These are phyloP conservation scores for Parthenolecanium corni DNA, from an alignment of 2,888 invertebrate genomes.

Conservation along the genomic window DNA sequence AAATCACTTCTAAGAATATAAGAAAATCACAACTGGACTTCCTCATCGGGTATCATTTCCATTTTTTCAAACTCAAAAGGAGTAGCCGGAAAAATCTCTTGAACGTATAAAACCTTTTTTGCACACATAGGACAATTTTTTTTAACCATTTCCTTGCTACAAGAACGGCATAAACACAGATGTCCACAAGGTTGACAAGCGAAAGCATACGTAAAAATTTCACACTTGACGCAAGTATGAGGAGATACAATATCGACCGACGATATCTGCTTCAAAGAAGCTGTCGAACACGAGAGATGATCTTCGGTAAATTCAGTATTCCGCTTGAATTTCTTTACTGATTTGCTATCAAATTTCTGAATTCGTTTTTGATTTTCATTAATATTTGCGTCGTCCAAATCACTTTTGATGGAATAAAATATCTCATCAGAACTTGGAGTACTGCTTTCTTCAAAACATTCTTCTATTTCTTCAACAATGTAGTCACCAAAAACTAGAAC, in stretches of 20 bases:
- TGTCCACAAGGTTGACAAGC: conserved; percentile 19
- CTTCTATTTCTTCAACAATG: neutral
- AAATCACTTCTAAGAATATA: no score
- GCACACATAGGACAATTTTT: conserved; percentile 10
- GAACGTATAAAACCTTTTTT: conserved; percentile 1
- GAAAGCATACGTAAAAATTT: neutral
- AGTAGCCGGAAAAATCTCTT: conserved; percentile 34
- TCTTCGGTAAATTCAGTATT: no score
- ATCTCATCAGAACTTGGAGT: neutral
- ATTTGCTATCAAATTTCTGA: no score
- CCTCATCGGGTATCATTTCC: no score
- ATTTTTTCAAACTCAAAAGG: no score
- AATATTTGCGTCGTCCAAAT: neutral
- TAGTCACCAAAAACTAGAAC: neutral
- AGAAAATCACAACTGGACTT: no score
- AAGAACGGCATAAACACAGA: conserved; percentile 6
- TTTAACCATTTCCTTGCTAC: neutral
- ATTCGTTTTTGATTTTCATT: no score
- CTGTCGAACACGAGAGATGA: neutral
- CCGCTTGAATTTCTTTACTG: no score
- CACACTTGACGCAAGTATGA: conserved; percentile 1
- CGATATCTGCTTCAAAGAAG: neutral
- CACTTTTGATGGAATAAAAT: neutral
- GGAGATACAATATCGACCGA: neutral
- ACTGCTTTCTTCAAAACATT: neutral